Conservation (phyloP, 2,113 vertebrate species). For the Chunga burmeisteri region DNA sequence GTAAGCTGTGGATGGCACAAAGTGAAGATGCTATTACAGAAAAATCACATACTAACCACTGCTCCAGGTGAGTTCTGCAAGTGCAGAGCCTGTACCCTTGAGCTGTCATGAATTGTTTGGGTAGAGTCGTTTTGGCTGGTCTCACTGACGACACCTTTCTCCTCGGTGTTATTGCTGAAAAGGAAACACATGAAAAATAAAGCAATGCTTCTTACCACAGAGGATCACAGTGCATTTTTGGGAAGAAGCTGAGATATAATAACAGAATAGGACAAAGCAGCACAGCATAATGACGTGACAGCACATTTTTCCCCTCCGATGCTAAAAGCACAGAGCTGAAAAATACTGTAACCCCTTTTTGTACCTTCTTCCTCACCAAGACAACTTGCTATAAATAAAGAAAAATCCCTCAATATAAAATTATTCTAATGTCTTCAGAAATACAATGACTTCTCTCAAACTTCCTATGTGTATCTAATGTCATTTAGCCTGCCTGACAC, state of each 20-base stretch:
- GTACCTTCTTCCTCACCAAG: not conserved
- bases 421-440: not conserved
- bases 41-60: conserved; percentile 54
- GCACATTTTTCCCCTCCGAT: not conserved
- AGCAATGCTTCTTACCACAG: not conserved
- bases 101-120: conserved; percentile 62
- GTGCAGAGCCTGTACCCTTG: not conserved
- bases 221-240: not conserved
- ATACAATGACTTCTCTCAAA: not conserved
- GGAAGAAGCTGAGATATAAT: not conserved
- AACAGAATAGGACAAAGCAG: not conserved
- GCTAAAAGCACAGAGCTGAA: not conserved
- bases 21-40: not conserved
- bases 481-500: not conserved
- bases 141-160: conserved; percentile 6
- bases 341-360: not conserved
- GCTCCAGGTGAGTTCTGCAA: conserved; percentile 34
- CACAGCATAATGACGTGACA: not conserved
- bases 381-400: not conserved
- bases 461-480: not conserved
- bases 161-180: conserved; percentile 44
- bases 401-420: not conserved
- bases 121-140: conserved; percentile 13
- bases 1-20: not conserved
- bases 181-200: not conserved